A percentile compares a stretch with the other conserved stretches of the same genome.
Conservation (phyloP, 2,113 vertebrate genomes). For the Campylomormyrus numenius region DNA sequence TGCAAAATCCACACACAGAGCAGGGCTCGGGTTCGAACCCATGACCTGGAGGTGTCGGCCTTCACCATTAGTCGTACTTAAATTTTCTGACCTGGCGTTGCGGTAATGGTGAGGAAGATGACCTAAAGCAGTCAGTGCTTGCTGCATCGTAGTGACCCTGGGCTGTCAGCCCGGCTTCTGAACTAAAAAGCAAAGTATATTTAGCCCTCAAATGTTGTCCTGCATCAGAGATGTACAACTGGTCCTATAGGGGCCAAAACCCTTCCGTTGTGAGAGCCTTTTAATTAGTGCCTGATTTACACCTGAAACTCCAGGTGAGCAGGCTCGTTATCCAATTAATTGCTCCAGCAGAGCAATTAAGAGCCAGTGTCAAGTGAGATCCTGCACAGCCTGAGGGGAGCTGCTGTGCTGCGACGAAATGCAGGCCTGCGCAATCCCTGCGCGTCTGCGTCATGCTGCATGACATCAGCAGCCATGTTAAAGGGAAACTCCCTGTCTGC, state of each 20-base stretch:
- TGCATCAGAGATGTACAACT: background rate
- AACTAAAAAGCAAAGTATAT: background rate
- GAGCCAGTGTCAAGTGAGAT: background rate
- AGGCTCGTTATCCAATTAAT: slow-evolving; percentile 3
- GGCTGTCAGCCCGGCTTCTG: background rate
- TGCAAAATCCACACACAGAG: background rate
- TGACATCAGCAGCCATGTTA: background rate
- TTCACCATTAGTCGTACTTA: background rate
- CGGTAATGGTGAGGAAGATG: background rate
- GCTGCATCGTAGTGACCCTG: background rate
- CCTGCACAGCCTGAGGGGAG: background rate
- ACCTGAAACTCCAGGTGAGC: background rate
- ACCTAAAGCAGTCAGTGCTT: background rate
- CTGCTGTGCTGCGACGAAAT: background rate
- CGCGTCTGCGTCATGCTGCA: background rate
- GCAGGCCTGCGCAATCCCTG: background rate
- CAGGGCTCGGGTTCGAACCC: background rate
- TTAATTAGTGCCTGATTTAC: slow-evolving; percentile 12
- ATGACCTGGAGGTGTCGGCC: background rate
- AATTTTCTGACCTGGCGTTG: background rate
- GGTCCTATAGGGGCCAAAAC: background rate
- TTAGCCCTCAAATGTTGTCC: background rate
- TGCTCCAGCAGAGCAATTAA: slow-evolving; percentile 1
- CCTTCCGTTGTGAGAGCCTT: background rate
- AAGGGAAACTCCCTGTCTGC: background rate